Evolutionary conservation across 1,140 invertebrate genomes (phyloP).

Genomic region (Agrilus planipennis): DNA sequence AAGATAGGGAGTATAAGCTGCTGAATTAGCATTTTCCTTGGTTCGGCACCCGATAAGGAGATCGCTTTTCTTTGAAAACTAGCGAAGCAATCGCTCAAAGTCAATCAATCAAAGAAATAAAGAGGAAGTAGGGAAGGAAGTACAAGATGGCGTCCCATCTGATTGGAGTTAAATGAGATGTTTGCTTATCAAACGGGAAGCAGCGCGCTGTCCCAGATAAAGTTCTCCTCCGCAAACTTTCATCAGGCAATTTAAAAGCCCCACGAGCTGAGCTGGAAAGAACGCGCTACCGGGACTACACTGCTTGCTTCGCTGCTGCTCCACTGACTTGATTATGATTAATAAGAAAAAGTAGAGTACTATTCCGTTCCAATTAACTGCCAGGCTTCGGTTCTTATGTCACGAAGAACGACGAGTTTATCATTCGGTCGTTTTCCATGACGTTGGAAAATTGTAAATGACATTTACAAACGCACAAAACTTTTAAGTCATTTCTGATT

Average conservation of each 20-base stretch:
- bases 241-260: constrained; percentile 29
- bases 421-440: no score
- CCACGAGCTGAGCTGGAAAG: no score
- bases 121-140: constrained; percentile 12
- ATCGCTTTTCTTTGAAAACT: constrained; percentile 2
- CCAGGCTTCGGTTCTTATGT: not conserved
- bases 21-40: no score
- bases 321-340: constrained; percentile 32
- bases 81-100: constrained; percentile 10
- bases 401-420: no score
- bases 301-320: no score
- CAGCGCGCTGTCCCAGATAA: constrained; percentile 25
- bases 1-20: no score
- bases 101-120: constrained; percentile 31
- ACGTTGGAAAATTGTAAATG: not conserved
- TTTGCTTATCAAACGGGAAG: constrained; percentile 30
- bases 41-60: constrained; percentile 1
- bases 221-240: constrained; percentile 23
- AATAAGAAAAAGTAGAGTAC: constrained; percentile 27
- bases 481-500: no score
- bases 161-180: constrained; percentile 30
- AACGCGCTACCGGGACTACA: no score
- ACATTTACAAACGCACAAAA: not conserved
- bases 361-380: not conserved
- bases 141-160: constrained; percentile 19